Evolutionary conservation across 2,113 vertebrate genomes (phyloP), one percentile per base, ranked within the genome.

Genomic region (Speoplatyrhinus poulsoni): DNA sequence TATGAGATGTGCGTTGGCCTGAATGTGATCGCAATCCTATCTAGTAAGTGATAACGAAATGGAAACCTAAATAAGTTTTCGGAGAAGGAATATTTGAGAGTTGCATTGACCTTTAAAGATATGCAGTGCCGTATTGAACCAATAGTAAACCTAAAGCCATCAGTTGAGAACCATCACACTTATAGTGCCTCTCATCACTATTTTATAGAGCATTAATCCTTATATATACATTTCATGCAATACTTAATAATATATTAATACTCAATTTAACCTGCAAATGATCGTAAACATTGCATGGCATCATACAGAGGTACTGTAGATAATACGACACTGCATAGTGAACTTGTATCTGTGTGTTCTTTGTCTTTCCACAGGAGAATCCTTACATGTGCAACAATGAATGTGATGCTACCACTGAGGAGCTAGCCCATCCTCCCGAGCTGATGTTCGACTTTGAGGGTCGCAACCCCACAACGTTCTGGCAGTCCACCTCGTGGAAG

Each of bases 351-450:
- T 13, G 0, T 89, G 67, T 88, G 73, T 80, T 57, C 1, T 80
- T 3, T 79, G n/a, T 72, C n/a, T 11, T 67, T 85, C 84, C 88
- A 36, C 71, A 98, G 97, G 96, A 98, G 68, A 99, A 98, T 90
- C 98, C 97, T 48, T 99, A 99, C 82, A 99, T 99, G 98, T 99
- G 98, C 93, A 99, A 98, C 93, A 98, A 99, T 3, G 98, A 99
- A 87, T 99, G 97, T 81, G 97, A 98, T 15, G 95, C 97, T 0
- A 85, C 87, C 60, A 99, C 96, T 3, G 94, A 95, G 0, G 97
- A 99, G 80, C 88, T 99, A 88, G 96, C 98, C 59, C 98, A 99
- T 82, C 98, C 97, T 60, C 94, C 96, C 0, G 95, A 98, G 57
- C 79, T 99, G 86, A 99, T 99, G 98, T 98, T 99, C 5, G 98